These are phyloP conservation scores for Epistrophella euchroma DNA, from an alignment of 2,888 invertebrate species.

Conservation along the genomic window DNA sequence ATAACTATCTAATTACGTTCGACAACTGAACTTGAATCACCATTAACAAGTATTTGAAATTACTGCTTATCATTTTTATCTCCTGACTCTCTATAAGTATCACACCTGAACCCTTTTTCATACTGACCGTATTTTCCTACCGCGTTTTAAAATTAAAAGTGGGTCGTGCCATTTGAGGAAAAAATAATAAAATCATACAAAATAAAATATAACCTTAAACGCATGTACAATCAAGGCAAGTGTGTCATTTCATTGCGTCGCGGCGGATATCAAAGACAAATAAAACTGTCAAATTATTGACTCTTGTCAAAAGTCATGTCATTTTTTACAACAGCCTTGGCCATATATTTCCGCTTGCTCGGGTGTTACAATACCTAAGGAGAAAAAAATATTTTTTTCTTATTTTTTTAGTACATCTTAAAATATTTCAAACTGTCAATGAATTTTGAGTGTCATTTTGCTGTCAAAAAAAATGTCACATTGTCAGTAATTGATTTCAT, in stretches of 20 bases:
- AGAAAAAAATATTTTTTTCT: background rate
- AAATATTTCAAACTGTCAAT: constrained; percentile 17
- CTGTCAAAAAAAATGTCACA: constrained; percentile 29
- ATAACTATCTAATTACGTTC: too few species aligned
- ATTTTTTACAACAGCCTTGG: constrained; percentile 1
- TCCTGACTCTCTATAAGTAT: too few species aligned
- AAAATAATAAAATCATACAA: too few species aligned
- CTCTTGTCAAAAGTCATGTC: constrained; percentile 19
- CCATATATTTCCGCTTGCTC: constrained; percentile 18
- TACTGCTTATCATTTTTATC: too few species aligned
- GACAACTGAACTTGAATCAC: too few species aligned
- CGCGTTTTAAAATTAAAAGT: background rate
- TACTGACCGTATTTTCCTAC: background rate
- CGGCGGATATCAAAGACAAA: constrained; percentile 16
- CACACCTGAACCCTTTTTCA: background rate
- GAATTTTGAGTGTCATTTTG: constrained; percentile 31
- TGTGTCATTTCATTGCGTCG: background rate
- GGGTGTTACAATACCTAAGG: background rate
- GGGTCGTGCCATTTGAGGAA: background rate
- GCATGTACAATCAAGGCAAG: background rate
- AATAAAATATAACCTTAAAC: background rate
- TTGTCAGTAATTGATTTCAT: constrained; percentile 34
- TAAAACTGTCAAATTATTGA: constrained; percentile 20
- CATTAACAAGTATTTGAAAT: too few species aligned
- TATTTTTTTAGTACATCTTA: background rate